phyloP scores from a whole-genome alignment of 2,888 invertebrate genomes.

The Stictocephala bisonia region DNA sequence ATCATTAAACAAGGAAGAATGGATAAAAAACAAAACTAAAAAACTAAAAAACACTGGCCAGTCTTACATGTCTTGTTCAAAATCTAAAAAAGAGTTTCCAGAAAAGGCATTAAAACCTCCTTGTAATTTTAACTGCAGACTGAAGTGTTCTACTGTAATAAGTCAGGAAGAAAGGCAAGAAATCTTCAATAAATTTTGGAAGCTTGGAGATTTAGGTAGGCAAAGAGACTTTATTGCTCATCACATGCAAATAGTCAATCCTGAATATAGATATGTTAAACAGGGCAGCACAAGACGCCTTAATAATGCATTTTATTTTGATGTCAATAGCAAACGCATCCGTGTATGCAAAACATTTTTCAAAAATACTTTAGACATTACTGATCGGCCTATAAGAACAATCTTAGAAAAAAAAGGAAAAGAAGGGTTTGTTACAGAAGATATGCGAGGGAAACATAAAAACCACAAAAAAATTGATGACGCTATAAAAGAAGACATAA shows the following conservation, averaged over 20 bases:
- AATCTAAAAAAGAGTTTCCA: constrained; percentile 17
- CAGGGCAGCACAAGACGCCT: constrained; percentile 21
- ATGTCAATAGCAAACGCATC: constrained; percentile 9
- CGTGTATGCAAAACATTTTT: constrained; percentile 30
- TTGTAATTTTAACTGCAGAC: constrained; percentile 19
- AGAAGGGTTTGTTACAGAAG: constrained; percentile 12
- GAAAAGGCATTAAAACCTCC: constrained; percentile 17
- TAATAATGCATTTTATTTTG: constrained; percentile 39
- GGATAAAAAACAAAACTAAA: constrained; percentile 6
- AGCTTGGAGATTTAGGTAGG: constrained; percentile 18
- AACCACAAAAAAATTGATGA: constrained; percentile 42
- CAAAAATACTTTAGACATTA: constrained; percentile 18
- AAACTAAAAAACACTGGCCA: constrained; percentile 15
- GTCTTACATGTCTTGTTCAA: constrained; percentile 11
- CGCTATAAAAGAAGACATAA: constrained; percentile 21
- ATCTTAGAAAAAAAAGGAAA: neutral
- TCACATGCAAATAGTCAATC: constrained; percentile 2
- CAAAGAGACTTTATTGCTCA: constrained; percentile 25
- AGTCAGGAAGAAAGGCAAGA: constrained; percentile 11
- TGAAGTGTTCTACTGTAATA: constrained; percentile 11
- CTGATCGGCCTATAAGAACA: constrained; percentile 20
- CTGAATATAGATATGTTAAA: constrained; percentile 27
- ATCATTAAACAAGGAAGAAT: constrained; percentile 14
- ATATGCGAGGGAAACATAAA: constrained; percentile 18
- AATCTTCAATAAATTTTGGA: constrained; percentile 9